Evolutionary conservation across 2,113 vertebrate species (phyloP).

Genomic region (Elachura formosa): DNA sequence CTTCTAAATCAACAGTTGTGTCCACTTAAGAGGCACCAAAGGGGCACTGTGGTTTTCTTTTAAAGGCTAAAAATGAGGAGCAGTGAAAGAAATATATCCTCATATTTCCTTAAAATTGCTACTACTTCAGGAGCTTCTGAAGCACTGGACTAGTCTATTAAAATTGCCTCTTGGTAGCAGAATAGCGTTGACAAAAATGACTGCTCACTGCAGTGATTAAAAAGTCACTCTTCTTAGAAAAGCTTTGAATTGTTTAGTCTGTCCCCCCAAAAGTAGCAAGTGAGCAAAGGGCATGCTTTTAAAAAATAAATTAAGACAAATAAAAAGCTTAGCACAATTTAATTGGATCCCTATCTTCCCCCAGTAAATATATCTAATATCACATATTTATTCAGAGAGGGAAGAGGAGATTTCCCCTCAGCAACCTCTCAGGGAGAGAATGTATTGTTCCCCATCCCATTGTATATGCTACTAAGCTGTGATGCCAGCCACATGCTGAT

Average conservation of each 20-base stretch:
- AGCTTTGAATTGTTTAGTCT: background rate
- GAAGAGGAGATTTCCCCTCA: background rate
- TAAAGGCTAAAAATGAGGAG: slow-evolving; percentile 5
- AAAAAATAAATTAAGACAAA: slow-evolving; percentile 17
- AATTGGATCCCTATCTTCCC: background rate
- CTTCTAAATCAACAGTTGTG: slow-evolving; percentile 18
- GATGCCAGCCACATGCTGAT: slow-evolving; percentile 47
- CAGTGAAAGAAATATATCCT: slow-evolving; percentile 2
- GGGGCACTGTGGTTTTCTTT: slow-evolving; percentile 12
- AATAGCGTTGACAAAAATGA: background rate
- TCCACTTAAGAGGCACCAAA: slow-evolving; percentile 39
- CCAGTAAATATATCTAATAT: slow-evolving; percentile 16
- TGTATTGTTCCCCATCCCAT: background rate
- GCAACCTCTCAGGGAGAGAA: background rate
- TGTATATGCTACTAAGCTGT: background rate
- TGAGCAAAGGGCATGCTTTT: background rate
- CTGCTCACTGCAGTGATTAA: background rate
- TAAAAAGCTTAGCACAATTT: slow-evolving; percentile 2
- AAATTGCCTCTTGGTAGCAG: background rate
- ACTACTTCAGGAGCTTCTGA: background rate
- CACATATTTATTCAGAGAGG: background rate
- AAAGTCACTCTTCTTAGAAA: slow-evolving; percentile 1
- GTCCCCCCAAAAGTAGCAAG: background rate
- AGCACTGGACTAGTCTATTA: background rate
- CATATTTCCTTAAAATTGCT: slow-evolving; percentile 8